Evolutionary conservation across 2,113 vertebrate genomes (phyloP).

Genomic region (Gallinago media): DNA sequence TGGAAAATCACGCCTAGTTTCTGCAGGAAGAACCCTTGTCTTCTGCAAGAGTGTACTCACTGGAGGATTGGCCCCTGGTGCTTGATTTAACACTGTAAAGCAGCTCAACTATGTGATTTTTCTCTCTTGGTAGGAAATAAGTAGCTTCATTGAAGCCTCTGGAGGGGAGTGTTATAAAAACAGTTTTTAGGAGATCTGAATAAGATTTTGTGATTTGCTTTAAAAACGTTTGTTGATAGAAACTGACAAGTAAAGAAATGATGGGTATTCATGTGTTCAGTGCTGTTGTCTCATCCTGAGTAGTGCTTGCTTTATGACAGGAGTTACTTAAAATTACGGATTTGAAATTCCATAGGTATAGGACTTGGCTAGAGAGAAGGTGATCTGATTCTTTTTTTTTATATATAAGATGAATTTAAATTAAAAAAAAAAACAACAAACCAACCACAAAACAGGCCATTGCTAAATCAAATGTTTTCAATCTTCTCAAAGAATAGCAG

Average conservation of each 20-base stretch:
- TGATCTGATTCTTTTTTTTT: background rate
- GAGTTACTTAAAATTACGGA: background rate
- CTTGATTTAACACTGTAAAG: background rate
- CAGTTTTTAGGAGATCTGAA: background rate
- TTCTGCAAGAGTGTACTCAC: background rate
- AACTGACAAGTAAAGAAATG: background rate
- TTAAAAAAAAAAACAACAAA: too few relatives aligned
- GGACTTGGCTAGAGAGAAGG: background rate
- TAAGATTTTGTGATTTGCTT: background rate
- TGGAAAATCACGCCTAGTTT: background rate
- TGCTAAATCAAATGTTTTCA: background rate
- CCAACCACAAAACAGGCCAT: background rate
- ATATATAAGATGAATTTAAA: background rate
- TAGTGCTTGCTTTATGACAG: background rate
- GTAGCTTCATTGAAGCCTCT: background rate
- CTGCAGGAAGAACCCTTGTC: background rate
- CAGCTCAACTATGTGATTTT: background rate
- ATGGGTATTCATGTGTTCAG: background rate
- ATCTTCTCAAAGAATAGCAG: background rate
- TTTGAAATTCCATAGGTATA: background rate
- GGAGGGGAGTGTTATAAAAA: background rate
- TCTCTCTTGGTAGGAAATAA: background rate
- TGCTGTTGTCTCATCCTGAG: background rate
- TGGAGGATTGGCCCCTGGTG: rapidly evolving
- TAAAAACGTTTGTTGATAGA: background rate